phyloP scores from a whole-genome alignment of 1,140 invertebrate species.

The Brachionus calyciflorus region DNA sequence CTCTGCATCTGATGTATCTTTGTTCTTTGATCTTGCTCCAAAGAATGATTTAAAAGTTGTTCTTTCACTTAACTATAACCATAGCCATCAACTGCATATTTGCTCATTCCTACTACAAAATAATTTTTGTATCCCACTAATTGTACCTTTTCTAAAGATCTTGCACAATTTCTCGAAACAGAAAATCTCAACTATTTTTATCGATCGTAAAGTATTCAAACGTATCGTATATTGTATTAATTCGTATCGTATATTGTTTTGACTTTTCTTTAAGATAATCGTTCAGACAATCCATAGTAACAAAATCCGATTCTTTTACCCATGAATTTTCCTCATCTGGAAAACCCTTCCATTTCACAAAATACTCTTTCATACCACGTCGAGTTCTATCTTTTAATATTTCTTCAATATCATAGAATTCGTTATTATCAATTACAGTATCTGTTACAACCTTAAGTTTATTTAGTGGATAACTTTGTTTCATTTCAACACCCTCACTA shows the following conservation, averaged over 20 bases:
- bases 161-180: not conserved
- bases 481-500: not conserved
- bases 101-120: slow-evolving; percentile 3
- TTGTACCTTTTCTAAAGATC: not conserved
- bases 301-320: too few relatives aligned
- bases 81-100: not conserved
- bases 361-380: too few relatives aligned
- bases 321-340: too few relatives aligned
- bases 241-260: not conserved
- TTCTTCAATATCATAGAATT: too few relatives aligned
- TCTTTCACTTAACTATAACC: not conserved
- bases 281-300: not conserved
- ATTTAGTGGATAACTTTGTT: not conserved
- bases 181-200: not conserved
- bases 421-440: not conserved
- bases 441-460: not conserved
- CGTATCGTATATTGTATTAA: not conserved
- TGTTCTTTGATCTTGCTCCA: not conserved
- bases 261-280: slow-evolving; percentile 9
- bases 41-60: slow-evolving; percentile 16
- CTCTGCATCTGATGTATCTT: not conserved
- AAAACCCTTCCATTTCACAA: too few relatives aligned
- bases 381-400: too few relatives aligned
- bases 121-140: slow-evolving; percentile 1
- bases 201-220: not conserved